Evolutionary conservation across 2,797 vertebrate species (phyloP).

Genomic region (Argya squamiceps): DNA sequence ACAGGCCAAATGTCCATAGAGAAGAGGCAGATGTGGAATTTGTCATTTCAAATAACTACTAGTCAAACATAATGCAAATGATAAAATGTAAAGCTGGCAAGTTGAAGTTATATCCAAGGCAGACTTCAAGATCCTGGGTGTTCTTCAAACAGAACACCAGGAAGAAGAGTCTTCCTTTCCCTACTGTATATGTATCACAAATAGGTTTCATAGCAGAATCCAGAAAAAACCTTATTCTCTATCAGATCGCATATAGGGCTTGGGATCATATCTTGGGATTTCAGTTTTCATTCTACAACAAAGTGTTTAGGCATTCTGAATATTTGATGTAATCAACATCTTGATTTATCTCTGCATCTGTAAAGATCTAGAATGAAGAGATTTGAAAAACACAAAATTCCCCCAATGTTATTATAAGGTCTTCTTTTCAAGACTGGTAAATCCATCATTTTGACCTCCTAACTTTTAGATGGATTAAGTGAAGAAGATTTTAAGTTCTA

Average conservation of each 20-base stretch:
- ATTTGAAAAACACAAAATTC: not conserved
- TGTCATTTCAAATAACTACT: not conserved
- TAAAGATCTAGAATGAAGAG: not conserved
- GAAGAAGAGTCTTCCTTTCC: not conserved
- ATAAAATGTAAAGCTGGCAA: not conserved
- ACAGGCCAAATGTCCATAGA: not conserved
- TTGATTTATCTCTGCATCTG: not conserved
- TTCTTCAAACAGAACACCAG: not conserved
- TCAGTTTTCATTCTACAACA: not conserved
- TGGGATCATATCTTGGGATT: not conserved
- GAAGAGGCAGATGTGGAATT: not conserved
- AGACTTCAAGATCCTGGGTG: not conserved
- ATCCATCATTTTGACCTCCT: not conserved
- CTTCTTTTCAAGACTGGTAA: not conserved
- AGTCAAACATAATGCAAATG: not conserved
- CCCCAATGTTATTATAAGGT: not conserved
- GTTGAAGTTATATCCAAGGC: not conserved
- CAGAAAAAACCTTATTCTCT: not conserved
- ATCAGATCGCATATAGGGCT: not conserved
- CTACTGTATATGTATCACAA: not conserved
- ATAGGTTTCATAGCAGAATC: not conserved
- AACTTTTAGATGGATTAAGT: not conserved
- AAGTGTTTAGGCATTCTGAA: not conserved
- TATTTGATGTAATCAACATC: not conserved
- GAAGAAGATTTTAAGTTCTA: not conserved